Evolutionary conservation across 1,140 invertebrate species (phyloP), one percentile per base, ranked within the genome.

Genomic region (Fopius arisanus): DNA sequence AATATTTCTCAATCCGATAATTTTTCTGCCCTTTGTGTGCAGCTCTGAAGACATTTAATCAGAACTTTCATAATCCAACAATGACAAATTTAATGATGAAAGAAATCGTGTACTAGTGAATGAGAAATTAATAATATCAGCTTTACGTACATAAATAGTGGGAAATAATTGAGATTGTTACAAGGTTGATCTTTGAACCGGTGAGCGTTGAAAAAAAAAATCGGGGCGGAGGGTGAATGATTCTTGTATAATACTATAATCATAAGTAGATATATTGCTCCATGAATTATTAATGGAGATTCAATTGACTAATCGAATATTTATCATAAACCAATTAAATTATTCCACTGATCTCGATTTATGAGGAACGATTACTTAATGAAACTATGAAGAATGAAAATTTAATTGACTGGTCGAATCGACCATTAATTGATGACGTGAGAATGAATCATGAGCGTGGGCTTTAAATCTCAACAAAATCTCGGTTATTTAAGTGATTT

Each of bases 121-220:
- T 72, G 75, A 76, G 70, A 74, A 72, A 76, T 71, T 63, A 71
- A 76, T 76, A 41, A 43, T 73, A 76, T 76, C 70, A 68, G 43
- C 43, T 59, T 66, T 37, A 73, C 67, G 19, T 7, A 21, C 19
- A 31, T 73, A 73, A 73, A 73, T 73, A 28, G 66, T 67, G 43
- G 33, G 65, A 40, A 67, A 70, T 59, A 10, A 65, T 70, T 71
- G 40, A 74, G 43, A 76, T 76, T 76, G 70, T 71, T 73, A 54
- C 33, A 59, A 26, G 71, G 65, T 54, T 73, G 65, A 73, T 73
- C 71, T 73, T 69, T 73, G 43, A 26, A 73, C 71, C 71, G 43
- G 12, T 3, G 41, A 66, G n/a, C 63, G 19, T 65, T 71, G n/a
- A 26, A 19, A 63, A 21, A 59, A 6, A 48, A 9, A 7, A 37